Conservation (phyloP, 2,113 vertebrate species). For the Rhabdornis inornatus region DNA sequence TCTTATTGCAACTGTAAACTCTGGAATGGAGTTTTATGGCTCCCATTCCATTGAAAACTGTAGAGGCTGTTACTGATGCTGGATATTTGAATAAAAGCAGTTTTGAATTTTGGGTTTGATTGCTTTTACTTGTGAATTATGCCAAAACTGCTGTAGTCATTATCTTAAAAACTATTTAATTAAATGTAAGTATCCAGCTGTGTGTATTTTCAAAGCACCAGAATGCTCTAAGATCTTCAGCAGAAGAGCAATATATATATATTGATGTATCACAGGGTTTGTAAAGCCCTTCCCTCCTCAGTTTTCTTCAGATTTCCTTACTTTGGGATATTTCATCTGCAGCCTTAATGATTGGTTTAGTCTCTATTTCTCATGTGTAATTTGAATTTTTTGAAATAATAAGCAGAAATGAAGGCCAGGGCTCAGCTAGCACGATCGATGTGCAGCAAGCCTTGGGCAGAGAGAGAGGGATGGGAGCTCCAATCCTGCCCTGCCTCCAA, state of each 20-base stretch:
- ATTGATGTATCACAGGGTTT: not conserved
- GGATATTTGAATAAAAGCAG: not conserved
- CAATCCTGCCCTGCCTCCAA: not conserved
- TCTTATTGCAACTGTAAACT: constrained; percentile 7
- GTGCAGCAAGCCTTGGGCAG: not conserved
- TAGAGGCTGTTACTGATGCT: not conserved
- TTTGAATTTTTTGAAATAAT: not conserved
- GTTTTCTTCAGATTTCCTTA: not conserved
- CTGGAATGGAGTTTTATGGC: constrained; percentile 4
- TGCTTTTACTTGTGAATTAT: constrained; percentile 40
- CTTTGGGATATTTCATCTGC: not conserved
- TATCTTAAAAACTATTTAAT: constrained; percentile 53
- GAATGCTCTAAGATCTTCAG: not conserved
- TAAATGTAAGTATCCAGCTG: constrained; percentile 47
- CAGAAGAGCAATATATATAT: not conserved
- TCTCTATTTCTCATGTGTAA: not conserved
- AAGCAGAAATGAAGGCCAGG: not conserved
- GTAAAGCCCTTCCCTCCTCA: not conserved
- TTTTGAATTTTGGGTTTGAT: constrained; percentile 7
- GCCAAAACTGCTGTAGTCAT: not conserved
- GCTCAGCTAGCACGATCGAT: not conserved
- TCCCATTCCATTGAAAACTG: not conserved
- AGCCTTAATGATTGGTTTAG: not conserved
- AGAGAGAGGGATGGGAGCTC: not conserved
- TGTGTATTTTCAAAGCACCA: constrained; percentile 16